phyloP scores from a whole-genome alignment of 2,113 vertebrate genomes.

The Clarias batrachus region DNA sequence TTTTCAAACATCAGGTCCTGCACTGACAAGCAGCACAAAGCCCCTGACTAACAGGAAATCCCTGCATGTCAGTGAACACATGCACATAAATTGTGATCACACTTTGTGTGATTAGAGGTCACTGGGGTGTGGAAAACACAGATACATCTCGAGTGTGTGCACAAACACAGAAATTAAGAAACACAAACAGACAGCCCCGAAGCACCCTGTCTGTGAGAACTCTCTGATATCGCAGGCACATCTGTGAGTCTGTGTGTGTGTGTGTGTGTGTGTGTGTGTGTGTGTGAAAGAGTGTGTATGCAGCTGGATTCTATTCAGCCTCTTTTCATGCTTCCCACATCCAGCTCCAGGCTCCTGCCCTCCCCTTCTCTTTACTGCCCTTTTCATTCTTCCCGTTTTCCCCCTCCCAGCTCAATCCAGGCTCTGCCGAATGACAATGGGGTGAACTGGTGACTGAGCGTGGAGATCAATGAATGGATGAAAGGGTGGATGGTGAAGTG shows the following conservation, averaged over 20 bases:
- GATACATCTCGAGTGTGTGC: conserved; percentile 2
- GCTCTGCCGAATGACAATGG: conserved; percentile 37
- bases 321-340: conserved; percentile 32
- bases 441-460: conserved; percentile 43
- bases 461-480: conserved; percentile 27
- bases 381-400: conserved; percentile 22
- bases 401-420: conserved; percentile 19
- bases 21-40: neutral
- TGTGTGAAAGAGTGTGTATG: conserved; percentile 16
- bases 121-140: conserved; percentile 1
- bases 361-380: conserved; percentile 7
- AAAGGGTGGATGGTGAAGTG: conserved; percentile 38
- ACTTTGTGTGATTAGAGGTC: conserved; percentile 23
- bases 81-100: conserved; percentile 7
- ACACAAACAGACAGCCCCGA: neutral
- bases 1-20: conserved; percentile 6
- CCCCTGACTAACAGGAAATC: conserved; percentile 1
- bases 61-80: conserved; percentile 2
- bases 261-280: conserved; percentile 18
- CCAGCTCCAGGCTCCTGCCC: conserved; percentile 23
- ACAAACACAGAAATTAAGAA: conserved; percentile 9
- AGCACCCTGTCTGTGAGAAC: neutral
- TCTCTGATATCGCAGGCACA: conserved; percentile 6
- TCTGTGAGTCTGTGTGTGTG: neutral
- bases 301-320: conserved; percentile 46